Evolutionary conservation across 2,113 vertebrate species (phyloP), one percentile per base, ranked within the genome.

Genomic region (Hypocryptadius cinnamomeus): DNA sequence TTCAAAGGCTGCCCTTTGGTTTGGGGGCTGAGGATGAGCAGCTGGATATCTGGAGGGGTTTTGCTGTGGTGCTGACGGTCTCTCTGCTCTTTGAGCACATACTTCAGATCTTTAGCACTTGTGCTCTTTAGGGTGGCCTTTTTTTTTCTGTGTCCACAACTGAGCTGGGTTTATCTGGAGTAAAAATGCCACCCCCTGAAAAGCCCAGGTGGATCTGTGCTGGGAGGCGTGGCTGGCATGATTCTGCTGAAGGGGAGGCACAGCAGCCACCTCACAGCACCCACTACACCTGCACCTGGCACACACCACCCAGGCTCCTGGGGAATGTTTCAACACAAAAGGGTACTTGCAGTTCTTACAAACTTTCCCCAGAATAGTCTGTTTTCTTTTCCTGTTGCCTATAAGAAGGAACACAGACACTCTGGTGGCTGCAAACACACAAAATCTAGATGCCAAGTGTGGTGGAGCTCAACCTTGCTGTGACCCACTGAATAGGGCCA

Each of bases 1-100:
- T 95, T 95, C 89, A 95, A 89, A 91, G 54, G 42, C 68, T 79
- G 70, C 51, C 7, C 45, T 90, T 87, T 74, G 30, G 30, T 86
- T 91, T 89, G 83, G 79, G 89, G 83, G 69, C 23, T 69, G 44
- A 85, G 64, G 16, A 23, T 54, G 13, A 16, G 21, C 78, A n/a
- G 27, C 90, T 44, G 57, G 28, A 57, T 78, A 25, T 42, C 60
- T 79, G 89, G 51, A 79, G 71, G 31, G 33, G 33, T 79, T 95
- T 96, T 96, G 35, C 47, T 54, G 30, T 51, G 11, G 21, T 35
- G 11, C 6, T 93, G 45, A 56, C 1, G 0, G 28, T 35, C 31
- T 77, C 13, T 54, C 14, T 90, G 53, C 33, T 89, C 51, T 70
- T 60, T 31, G 73, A 92, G 19, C 25, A 15, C 2, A 2, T 11